Conservation (phyloP, 2,797 vertebrate genomes). For the Pipistrellus pygmaeus region DNA sequence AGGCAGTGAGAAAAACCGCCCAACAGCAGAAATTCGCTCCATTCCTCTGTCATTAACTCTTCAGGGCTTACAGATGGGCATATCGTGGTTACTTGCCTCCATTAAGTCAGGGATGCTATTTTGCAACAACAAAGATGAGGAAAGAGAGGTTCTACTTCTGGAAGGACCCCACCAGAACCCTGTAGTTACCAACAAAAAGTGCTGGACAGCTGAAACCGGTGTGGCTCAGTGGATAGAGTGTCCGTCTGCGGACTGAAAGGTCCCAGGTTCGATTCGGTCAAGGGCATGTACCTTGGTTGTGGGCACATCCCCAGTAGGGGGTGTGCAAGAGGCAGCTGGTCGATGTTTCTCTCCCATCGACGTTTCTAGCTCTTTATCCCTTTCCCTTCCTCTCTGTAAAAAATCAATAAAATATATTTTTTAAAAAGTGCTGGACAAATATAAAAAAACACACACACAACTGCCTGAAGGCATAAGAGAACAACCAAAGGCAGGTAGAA, state of each 20-base stretch:
- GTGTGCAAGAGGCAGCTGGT: no score
- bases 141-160: conserved; percentile 5
- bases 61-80: not conserved
- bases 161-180: not conserved
- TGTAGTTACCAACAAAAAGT: not conserved
- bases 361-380: no score
- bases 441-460: not conserved
- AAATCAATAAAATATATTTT: no score
- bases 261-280: no score
- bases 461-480: not conserved
- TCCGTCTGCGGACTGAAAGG: no score
- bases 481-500: not conserved
- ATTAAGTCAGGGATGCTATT: not conserved
- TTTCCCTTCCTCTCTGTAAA: no score
- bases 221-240: no score
- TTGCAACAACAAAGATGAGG: conserved; percentile 4
- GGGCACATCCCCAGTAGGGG: no score
- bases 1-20: not conserved
- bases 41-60: not conserved
- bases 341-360: no score
- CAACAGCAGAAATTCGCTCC: not conserved
- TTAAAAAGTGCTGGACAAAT: not conserved
- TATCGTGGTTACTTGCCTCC: not conserved
- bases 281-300: no score
- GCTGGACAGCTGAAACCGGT: not conserved